A percentile compares a stretch with the other conserved stretches of the same genome.
Evolutionary conservation across 92 coral and sea anemone species (phyloP).

Genomic region (Phenganax marumi): DNA sequence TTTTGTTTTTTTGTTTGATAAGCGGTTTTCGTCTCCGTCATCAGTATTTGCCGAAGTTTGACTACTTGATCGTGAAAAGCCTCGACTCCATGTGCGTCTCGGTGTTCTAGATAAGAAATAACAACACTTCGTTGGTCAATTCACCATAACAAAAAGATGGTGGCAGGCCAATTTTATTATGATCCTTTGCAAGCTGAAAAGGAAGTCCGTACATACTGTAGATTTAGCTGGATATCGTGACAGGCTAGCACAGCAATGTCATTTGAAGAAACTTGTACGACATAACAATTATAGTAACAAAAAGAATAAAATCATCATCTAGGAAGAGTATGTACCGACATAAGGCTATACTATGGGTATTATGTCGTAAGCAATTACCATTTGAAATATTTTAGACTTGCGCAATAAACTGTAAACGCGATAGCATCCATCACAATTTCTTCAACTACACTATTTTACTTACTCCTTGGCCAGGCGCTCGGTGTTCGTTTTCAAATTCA

Average conservation of each 20-base stretch:
- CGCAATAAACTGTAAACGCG: no score
- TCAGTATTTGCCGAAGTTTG: slow-evolving; percentile 60
- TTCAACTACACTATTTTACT: background rate
- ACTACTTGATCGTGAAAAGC: slow-evolving; percentile 57
- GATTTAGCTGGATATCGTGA: no score
- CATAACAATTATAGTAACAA: background rate
- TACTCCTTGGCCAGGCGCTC: slow-evolving; percentile 53
- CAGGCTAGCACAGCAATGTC: no score
- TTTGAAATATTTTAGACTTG: background rate
- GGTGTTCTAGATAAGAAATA: slow-evolving; percentile 30
- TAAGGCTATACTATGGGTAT: background rate
- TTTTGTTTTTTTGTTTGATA: slow-evolving; percentile 51
- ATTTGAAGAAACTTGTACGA: background rate
- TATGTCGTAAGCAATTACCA: background rate
- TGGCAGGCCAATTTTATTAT: no score
- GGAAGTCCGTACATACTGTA: no score
- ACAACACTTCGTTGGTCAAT: background rate
- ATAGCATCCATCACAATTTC: no score
- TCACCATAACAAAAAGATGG: no score
- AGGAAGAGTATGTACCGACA: background rate
- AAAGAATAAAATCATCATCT: background rate
- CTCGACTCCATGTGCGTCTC: slow-evolving; percentile 33
- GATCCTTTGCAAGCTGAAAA: no score
- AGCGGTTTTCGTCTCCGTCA: slow-evolving; percentile 49
- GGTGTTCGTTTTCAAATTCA: slow-evolving; percentile 66